Conservation (phyloP, 2,888 invertebrate genomes). For the Hemaris fuciformis region DNA sequence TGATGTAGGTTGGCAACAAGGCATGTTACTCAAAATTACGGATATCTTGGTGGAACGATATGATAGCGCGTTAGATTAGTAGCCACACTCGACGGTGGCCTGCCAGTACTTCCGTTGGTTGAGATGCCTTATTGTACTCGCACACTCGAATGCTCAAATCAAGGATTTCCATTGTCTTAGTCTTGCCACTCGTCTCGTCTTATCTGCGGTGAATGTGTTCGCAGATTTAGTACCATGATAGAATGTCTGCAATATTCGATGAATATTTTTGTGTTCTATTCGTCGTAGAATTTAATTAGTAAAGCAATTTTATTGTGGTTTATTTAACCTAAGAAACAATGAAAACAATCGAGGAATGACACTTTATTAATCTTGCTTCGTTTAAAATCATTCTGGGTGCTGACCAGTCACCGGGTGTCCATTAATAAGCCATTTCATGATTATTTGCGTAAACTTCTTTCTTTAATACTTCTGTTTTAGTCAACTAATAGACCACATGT, state of each 20-base stretch:
- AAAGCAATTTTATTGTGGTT: too few relatives aligned
- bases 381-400: too few relatives aligned
- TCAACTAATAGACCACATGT: too few relatives aligned
- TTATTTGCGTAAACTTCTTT: too few relatives aligned
- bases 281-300: not conserved
- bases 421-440: too few relatives aligned
- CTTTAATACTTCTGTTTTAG: too few relatives aligned
- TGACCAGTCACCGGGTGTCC: too few relatives aligned
- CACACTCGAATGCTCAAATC: not conserved
- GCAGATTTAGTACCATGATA: not conserved
- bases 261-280: not conserved
- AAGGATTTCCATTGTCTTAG: not conserved
- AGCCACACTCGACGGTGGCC: not conserved
- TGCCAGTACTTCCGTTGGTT: not conserved
- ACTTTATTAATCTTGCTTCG: too few relatives aligned
- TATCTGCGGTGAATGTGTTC: not conserved
- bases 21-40: not conserved
- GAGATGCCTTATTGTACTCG: not conserved
- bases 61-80: not conserved
- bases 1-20: not conserved
- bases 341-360: too few relatives aligned
- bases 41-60: not conserved
- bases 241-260: not conserved
- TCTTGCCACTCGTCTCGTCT: not conserved
- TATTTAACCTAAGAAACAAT: too few relatives aligned